Evolutionary conservation across 2,797 vertebrate species (phyloP), one percentile per base, ranked within the genome.

Genomic region (Oreonectes daqikongensis): DNA sequence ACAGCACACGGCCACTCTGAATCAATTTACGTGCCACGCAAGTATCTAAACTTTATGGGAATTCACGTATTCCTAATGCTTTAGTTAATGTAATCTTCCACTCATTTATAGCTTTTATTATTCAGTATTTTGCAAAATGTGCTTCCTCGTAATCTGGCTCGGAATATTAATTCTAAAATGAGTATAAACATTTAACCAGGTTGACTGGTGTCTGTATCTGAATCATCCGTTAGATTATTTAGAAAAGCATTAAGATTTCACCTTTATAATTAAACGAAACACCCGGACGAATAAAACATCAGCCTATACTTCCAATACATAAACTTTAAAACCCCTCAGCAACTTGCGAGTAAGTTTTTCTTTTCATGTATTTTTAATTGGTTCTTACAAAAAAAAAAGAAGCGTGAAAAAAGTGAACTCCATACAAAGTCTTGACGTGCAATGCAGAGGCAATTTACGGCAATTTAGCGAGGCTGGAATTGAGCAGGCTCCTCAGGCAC

Each of bases 321-420:
- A 85, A 83, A 87, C 85, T 84, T 82, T 70, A 84, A 85, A 75
- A 55, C 75, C 84, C 86, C 8, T 52, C 24, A 79, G 85, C 68
- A 53, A 73, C 79, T 82, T 80, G 48, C 5, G 60, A 84, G 65
- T 81, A 88, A 87, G 84, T 81, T 84, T 77, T 75, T 75, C 82
- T 84, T 90, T 89, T 87, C 85, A 89, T 88, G 82, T 81, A 90
- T 90, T 87, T 89, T 91, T 91, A 90, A 91, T 90, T 86, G 82
- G 72, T 76, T 70, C 65, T 84, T 79, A 85, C 40, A 89, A 91
- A 81, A 67, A 91, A 81, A 67, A 79, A 82, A 81, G 84, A 85
- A 84, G 70, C 79, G 40, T 79, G 60, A 75, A 86, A 28, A 57
- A 59, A 85, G 85, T 84, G 79, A 90, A 88, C 85, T 81, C 78